phyloP scores from a whole-genome alignment of 2,888 invertebrate species.

The Athalia circularis region DNA sequence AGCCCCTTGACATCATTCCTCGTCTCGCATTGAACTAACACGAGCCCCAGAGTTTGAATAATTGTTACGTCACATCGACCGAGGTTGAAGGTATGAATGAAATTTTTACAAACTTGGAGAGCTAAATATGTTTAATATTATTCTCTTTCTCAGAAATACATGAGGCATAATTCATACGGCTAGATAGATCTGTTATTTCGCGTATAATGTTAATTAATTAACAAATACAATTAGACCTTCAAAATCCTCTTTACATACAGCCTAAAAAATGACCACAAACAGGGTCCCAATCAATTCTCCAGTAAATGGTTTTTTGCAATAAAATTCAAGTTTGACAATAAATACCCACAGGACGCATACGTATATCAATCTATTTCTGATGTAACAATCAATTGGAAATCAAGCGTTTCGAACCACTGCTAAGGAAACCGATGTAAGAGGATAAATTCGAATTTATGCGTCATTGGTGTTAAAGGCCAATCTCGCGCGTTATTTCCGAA shows the following conservation, averaged over 20 bases:
- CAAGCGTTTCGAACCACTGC: too few species aligned
- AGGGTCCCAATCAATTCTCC: neutral
- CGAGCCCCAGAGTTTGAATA: conserved; percentile 15
- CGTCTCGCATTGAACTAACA: conserved; percentile 13
- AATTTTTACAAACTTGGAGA: neutral
- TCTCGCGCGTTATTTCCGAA: too few species aligned
- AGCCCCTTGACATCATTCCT: conserved; percentile 26
- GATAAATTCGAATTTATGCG: too few species aligned
- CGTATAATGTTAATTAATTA: neutral
- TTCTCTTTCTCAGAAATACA: neutral
- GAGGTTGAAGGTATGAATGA: neutral
- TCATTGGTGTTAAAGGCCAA: too few species aligned
- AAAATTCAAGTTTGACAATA: too few species aligned
- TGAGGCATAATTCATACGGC: conserved; percentile 3
- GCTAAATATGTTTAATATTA: neutral
- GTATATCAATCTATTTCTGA: too few species aligned
- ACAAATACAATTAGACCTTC: neutral
- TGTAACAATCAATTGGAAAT: too few species aligned
- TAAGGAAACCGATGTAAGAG: too few species aligned
- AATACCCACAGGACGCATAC: too few species aligned
- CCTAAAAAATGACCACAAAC: neutral
- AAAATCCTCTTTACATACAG: conserved; percentile 2
- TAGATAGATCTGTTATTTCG: neutral
- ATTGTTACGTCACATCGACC: neutral
- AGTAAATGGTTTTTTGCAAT: too few species aligned